phyloP scores from a whole-genome alignment of 2,113 vertebrate species.

The Hepsetus odoe region DNA sequence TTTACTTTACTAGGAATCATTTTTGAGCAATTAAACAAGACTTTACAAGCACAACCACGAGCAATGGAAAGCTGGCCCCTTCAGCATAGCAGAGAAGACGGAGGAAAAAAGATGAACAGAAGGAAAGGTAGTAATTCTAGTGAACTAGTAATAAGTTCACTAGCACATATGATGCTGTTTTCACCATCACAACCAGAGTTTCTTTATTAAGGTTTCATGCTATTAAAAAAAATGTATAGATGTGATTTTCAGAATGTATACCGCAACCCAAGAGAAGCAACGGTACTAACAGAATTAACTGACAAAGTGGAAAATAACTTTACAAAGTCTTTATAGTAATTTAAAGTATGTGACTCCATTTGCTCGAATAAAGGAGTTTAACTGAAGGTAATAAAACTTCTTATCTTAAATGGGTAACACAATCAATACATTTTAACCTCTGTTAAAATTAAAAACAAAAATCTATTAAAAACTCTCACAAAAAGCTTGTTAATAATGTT shows the following conservation, averaged over 20 bases:
- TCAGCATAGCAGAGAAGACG: background rate
- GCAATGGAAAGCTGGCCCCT: background rate
- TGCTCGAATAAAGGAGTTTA: background rate
- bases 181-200: no score
- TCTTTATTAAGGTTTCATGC: no score
- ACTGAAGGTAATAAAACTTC: background rate
- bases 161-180: no score
- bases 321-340: background rate
- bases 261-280: no score
- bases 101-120: background rate
- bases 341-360: background rate
- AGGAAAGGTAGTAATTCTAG: background rate
- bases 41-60: background rate
- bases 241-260: no score
- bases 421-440: background rate
- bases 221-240: no score
- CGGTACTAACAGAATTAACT: no score
- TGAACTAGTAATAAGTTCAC: background rate
- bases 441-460: background rate
- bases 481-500: background rate
- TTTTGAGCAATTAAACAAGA: constrained; percentile 13
- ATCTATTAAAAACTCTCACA: background rate
- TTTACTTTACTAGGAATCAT: background rate
- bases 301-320: no score
- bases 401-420: background rate